Percentiles rank a stretch among this genome's conserved stretches.
These are phyloP conservation scores for Cecidostiba fungosa DNA, from an alignment of 2,888 invertebrate species.

Conservation along the genomic window DNA sequence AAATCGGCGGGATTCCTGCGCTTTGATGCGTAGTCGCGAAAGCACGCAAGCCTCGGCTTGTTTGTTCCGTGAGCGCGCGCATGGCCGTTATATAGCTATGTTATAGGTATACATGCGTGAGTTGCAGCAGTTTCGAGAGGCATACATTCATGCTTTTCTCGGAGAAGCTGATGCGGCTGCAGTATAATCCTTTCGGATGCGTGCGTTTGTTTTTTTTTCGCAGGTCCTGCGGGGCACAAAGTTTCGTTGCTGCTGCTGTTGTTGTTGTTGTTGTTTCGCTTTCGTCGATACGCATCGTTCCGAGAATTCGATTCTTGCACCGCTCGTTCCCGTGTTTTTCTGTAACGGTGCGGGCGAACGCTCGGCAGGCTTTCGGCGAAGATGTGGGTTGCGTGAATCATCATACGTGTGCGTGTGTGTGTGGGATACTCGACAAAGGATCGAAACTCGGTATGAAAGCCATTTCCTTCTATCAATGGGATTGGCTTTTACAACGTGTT, in stretches of 20 bases:
- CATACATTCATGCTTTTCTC: slow-evolving; percentile 14
- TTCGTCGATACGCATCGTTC: neutral
- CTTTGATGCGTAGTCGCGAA: slow-evolving; percentile 40
- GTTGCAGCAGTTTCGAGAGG: neutral
- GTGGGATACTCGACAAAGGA: slow-evolving; percentile 11
- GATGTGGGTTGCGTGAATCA: slow-evolving; percentile 24
- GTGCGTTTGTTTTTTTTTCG: neutral
- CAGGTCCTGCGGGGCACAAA: neutral
- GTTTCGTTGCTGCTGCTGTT: neutral
- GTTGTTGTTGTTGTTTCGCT: neutral
- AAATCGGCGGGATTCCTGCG: slow-evolving; percentile 66
- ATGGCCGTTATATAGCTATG: neutral
- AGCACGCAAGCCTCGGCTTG: neutral
- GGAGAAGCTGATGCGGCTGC: neutral
- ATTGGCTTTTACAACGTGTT: neutral
- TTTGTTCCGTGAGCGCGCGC: slow-evolving; percentile 10
- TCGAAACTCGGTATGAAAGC: neutral
- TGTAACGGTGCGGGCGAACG: slow-evolving; percentile 7
- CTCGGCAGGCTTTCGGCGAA: neutral
- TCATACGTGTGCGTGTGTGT: neutral
- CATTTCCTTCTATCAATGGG: neutral
- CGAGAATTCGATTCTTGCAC: neutral
- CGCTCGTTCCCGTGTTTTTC: neutral
- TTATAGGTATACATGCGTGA: neutral
- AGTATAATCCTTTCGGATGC: slow-evolving; percentile 13